Conservation (phyloP, 2,888 invertebrate species). For the Pheosia gnoma region DNA sequence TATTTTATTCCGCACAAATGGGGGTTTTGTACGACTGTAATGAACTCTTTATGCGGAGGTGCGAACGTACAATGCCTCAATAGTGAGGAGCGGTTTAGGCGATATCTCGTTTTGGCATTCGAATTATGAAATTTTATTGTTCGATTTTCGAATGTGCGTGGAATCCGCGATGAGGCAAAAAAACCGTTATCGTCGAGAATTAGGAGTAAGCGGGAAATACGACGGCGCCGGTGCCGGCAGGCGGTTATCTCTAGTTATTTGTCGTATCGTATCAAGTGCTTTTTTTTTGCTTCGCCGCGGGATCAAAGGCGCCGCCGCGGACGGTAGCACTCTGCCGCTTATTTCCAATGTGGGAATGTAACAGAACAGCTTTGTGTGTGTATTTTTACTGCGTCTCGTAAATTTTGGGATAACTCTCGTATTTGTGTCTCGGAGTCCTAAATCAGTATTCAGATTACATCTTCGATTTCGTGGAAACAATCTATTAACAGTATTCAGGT, state of each 20-base stretch:
- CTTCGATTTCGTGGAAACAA: slow-evolving; percentile 57
- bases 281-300: slow-evolving; percentile 58
- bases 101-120: slow-evolving; percentile 33
- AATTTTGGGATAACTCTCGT: slow-evolving; percentile 45
- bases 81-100: slow-evolving; percentile 54
- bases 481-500: slow-evolving; percentile 47
- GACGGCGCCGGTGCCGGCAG: slow-evolving; percentile 64
- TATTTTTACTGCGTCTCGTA: slow-evolving; percentile 65
- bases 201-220: slow-evolving; percentile 68
- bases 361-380: slow-evolving; percentile 52
- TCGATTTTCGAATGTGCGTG: slow-evolving; percentile 26
- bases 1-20: slow-evolving; percentile 77
- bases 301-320: slow-evolving; percentile 71
- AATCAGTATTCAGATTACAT: slow-evolving; percentile 36
- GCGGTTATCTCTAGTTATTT: slow-evolving; percentile 78
- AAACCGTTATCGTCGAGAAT: slow-evolving; percentile 58
- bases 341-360: slow-evolving; percentile 65
- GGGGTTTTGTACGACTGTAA: slow-evolving; percentile 75
- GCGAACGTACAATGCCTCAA: slow-evolving; percentile 70
- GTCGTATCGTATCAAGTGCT: slow-evolving; percentile 80
- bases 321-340: slow-evolving; percentile 69
- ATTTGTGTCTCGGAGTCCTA: slow-evolving; percentile 39
- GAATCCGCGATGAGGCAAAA: slow-evolving; percentile 50
- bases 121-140: slow-evolving; percentile 38
- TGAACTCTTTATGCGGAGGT: slow-evolving; percentile 80